Percentiles rank a stretch among this genome's conserved stretches.
Conservation (phyloP, 2,113 vertebrate genomes). For the Alligator sinensis region DNA sequence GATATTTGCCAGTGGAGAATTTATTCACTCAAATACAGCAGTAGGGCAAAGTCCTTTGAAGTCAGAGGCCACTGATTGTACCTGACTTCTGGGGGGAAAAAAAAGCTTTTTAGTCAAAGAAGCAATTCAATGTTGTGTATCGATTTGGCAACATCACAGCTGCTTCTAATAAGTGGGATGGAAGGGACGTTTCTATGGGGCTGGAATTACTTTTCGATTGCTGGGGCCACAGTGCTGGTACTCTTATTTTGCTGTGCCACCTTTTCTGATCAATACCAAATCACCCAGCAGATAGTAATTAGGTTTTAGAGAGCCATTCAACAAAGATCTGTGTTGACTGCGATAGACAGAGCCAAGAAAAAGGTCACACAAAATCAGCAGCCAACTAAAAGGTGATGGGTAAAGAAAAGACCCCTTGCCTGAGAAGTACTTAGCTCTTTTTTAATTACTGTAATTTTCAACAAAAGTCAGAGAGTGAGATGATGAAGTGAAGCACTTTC, state of each 20-base stretch:
- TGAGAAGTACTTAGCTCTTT: slow-evolving; percentile 94
- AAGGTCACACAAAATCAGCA: slow-evolving; percentile 92
- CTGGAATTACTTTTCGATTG: slow-evolving; percentile 98
- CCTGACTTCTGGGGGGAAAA: slow-evolving; percentile 82
- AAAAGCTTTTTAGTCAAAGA: slow-evolving; percentile 87
- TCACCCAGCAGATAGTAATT: slow-evolving; percentile 93
- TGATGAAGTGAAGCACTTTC: slow-evolving; percentile 95
- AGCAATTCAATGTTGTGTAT: slow-evolving; percentile 93
- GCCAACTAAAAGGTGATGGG: slow-evolving; percentile 92
- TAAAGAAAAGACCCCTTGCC: slow-evolving; percentile 92
- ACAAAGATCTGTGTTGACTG: slow-evolving; percentile 89
- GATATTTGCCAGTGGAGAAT: slow-evolving; percentile 79
- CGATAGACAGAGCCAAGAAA: slow-evolving; percentile 88
- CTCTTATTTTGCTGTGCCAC: slow-evolving; percentile 90
- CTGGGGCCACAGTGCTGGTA: slow-evolving; percentile 86
- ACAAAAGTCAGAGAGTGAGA: slow-evolving; percentile 95
- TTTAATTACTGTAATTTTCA: slow-evolving; percentile 99
- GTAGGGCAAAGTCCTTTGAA: slow-evolving; percentile 85
- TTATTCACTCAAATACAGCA: slow-evolving; percentile 79
- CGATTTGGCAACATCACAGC: slow-evolving; percentile 94
- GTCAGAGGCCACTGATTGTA: slow-evolving; percentile 91
- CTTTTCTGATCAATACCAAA: slow-evolving; percentile 93
- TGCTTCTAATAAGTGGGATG: slow-evolving; percentile 93
- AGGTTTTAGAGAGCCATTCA: slow-evolving; percentile 89
- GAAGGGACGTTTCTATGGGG: slow-evolving; percentile 85